Evolutionary conservation across 2,888 invertebrate genomes (phyloP).

Genomic region (Meteorus cinctellus): DNA sequence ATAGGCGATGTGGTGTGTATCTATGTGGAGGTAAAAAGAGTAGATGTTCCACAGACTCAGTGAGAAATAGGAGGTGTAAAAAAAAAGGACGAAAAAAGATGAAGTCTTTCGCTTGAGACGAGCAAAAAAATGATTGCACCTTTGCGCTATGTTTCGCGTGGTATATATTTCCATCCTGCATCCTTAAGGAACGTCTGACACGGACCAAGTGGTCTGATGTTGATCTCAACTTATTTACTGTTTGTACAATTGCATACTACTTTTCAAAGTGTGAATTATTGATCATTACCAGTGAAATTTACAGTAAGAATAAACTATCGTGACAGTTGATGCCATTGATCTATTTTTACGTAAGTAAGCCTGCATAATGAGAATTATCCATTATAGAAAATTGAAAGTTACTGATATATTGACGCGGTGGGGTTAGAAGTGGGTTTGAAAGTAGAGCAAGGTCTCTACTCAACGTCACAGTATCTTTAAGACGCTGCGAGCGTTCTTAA

Average conservation of each 20-base stretch:
- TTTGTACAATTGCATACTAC: conserved; percentile 36
- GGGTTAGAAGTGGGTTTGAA: conserved; percentile 18
- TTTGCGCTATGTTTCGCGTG: conserved; percentile 39
- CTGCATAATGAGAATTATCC: background rate
- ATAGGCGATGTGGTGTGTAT: background rate
- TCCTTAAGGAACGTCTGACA: conserved; percentile 42
- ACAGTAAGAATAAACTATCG: background rate
- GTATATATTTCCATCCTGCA: conserved; percentile 51
- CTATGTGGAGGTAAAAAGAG: conserved; percentile 20
- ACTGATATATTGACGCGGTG: background rate
- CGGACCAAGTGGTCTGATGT: conserved; percentile 43
- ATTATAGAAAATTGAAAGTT: background rate
- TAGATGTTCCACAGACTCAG: conserved; percentile 41
- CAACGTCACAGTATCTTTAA: conserved; percentile 14
- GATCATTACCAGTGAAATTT: conserved; percentile 32
- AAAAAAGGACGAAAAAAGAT: conserved; percentile 36
- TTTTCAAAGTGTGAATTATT: conserved; percentile 37
- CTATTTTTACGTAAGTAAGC: background rate
- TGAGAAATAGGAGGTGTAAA: conserved; percentile 13
- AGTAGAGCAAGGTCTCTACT: conserved; percentile 34
- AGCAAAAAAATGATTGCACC: conserved; percentile 41
- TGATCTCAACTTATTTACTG: conserved; percentile 47
- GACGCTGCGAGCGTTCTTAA: conserved; percentile 52
- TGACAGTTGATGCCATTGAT: background rate
- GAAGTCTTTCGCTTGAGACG: background rate